Evolutionary conservation across 2,888 invertebrate genomes (phyloP).

Genomic region (Onthophagus sagittarius): DNA sequence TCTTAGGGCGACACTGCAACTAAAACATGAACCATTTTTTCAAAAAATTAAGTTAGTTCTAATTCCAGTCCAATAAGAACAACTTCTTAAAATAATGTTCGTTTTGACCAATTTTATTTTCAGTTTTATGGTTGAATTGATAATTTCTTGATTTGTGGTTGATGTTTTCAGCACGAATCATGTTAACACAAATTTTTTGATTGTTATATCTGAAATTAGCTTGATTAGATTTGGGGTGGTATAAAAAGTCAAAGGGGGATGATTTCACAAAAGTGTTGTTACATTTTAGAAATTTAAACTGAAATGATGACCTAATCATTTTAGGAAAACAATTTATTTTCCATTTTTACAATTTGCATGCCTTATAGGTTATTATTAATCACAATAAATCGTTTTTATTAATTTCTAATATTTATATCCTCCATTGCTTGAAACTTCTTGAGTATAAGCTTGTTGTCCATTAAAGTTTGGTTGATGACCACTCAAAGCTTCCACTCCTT

Average conservation of each 20-base stretch:
- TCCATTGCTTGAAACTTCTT: not conserved
- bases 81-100: constrained; percentile 52
- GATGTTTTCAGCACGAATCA: constrained; percentile 46
- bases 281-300: too few species aligned
- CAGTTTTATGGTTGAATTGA: constrained; percentile 49
- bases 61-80: too few species aligned
- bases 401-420: not conserved
- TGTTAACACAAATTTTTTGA: constrained; percentile 26
- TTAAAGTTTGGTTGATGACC: not conserved
- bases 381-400: not conserved
- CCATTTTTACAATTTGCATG: not conserved
- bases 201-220: not conserved
- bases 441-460: not conserved
- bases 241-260: not conserved
- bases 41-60: too few species aligned
- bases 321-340: not conserved
- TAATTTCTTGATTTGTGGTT: constrained; percentile 50
- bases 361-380: too few species aligned
- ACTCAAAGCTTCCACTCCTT: not conserved
- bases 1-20: too few species aligned
- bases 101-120: constrained; percentile 51
- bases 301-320: too few species aligned
- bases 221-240: not conserved
- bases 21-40: too few species aligned
- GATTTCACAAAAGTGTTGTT: not conserved